phyloP scores from a whole-genome alignment of 2,888 invertebrate genomes.

The Cataglyphis altisquamis region DNA sequence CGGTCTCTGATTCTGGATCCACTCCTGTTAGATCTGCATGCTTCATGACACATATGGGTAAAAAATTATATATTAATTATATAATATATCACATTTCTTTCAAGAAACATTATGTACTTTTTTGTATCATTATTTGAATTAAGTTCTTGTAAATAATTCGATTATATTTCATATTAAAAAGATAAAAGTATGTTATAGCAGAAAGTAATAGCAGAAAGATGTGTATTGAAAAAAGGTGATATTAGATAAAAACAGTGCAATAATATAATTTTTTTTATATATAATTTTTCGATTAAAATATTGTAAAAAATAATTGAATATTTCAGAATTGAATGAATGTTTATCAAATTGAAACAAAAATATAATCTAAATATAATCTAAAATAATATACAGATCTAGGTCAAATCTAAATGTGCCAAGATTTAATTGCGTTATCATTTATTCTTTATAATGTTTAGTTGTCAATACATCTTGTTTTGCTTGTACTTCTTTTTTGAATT shows the following conservation, averaged over 20 bases:
- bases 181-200: neutral
- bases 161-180: neutral
- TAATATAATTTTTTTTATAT: neutral
- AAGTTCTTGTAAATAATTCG: neutral
- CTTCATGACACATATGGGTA: slow-evolving; percentile 95
- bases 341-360: slow-evolving; percentile 40
- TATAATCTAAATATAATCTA: slow-evolving; percentile 25
- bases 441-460: slow-evolving; percentile 3
- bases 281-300: neutral
- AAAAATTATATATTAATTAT: slow-evolving; percentile 78
- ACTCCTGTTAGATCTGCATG: slow-evolving; percentile 96
- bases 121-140: neutral
- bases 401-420: slow-evolving; percentile 73
- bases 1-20: slow-evolving; percentile 95
- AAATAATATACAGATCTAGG: slow-evolving; percentile 74
- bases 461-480: neutral
- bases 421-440: slow-evolving; percentile 19
- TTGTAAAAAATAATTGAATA: slow-evolving; percentile 1
- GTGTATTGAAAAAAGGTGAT: neutral
- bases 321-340: slow-evolving; percentile 49
- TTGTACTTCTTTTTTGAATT: neutral
- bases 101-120: neutral
- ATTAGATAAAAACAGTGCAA: neutral
- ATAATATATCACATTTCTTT: neutral
- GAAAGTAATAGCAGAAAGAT: neutral